phyloP scores from a whole-genome alignment of 2,797 vertebrate genomes.

The Numenius phaeopus region DNA sequence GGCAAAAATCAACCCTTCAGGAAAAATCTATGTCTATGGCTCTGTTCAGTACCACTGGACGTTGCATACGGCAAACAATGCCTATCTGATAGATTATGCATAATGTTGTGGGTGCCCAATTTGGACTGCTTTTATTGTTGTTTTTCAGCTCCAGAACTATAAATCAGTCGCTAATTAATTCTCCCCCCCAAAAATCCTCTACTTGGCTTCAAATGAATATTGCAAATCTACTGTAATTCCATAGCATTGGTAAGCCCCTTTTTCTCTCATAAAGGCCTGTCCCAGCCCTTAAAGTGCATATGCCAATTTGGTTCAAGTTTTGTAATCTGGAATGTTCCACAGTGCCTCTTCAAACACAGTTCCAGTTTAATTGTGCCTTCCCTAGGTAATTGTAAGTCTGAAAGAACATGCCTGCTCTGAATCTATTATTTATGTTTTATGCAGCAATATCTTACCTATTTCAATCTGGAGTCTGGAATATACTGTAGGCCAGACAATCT shows the following conservation, averaged over 20 bases:
- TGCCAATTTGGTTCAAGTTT: conserved; percentile 41
- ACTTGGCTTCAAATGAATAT: not conserved
- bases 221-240: not conserved
- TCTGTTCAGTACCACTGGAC: not conserved
- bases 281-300: conserved; percentile 24
- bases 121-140: not conserved
- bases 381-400: not conserved
- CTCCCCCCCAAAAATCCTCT: not conserved
- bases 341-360: not conserved
- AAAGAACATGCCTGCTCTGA: not conserved
- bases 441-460: not conserved
- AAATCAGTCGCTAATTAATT: not conserved
- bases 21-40: not conserved
- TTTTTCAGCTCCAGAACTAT: not conserved
- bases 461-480: not conserved
- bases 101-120: not conserved
- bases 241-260: not conserved
- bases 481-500: not conserved
- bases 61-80: not conserved
- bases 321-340: conserved; percentile 5
- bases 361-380: not conserved
- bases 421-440: not conserved
- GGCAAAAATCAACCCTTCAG: not conserved
- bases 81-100: not conserved
- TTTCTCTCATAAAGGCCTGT: not conserved